Evolutionary conservation across 2,797 vertebrate genomes (phyloP).

Genomic region (Gorsachius magnificus): DNA sequence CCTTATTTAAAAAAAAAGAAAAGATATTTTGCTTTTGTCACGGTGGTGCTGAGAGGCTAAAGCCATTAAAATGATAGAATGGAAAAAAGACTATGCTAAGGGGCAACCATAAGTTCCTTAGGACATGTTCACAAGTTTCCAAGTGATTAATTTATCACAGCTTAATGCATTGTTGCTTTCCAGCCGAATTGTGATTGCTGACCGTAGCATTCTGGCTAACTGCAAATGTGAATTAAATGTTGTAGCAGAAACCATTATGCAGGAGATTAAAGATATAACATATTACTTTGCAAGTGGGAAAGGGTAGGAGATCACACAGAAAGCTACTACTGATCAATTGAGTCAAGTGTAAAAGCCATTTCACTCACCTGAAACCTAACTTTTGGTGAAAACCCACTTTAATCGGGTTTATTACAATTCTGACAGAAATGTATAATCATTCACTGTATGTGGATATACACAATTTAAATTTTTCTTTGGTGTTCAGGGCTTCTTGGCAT

Average conservation of each 20-base stretch:
- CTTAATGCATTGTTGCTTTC: conserved; percentile 31
- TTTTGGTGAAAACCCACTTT: not conserved
- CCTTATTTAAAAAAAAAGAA: not conserved
- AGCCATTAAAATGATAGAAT: conserved; percentile 31
- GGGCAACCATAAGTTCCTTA: not conserved
- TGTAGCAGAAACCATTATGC: not conserved
- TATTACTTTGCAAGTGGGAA: not conserved
- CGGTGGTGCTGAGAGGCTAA: not conserved
- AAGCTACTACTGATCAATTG: not conserved
- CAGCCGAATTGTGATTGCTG: not conserved
- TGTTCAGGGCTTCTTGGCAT: not conserved
- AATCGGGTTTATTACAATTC: not conserved
- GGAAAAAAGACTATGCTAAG: not conserved
- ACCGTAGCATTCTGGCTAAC: not conserved
- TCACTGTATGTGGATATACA: not conserved
- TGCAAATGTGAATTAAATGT: not conserved
- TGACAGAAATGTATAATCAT: not conserved
- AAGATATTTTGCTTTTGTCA: not conserved
- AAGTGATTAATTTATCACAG: conserved; percentile 49
- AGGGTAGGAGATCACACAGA: not conserved
- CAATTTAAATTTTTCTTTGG: not conserved
- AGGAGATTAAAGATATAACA: not conserved
- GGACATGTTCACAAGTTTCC: conserved; percentile 41
- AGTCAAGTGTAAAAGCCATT: not conserved
- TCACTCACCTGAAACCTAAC: accelerated